Evolutionary conservation across 2,888 invertebrate genomes (phyloP).

Genomic region (Epirrhoe alternata): DNA sequence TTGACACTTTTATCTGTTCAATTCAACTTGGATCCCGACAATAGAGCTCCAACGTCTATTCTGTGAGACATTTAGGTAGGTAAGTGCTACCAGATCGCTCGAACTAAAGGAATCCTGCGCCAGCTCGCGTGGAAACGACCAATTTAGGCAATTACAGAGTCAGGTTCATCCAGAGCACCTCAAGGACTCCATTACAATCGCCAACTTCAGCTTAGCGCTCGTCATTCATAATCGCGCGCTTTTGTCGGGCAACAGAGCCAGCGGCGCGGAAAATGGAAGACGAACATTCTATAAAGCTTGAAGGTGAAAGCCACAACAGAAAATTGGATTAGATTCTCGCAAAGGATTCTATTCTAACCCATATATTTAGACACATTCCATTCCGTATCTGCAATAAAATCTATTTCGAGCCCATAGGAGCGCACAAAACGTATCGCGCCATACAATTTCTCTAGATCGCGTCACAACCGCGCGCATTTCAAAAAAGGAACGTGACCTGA

Average conservation of each 20-base stretch:
- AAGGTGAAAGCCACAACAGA: slow-evolving; percentile 40
- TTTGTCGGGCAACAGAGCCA: slow-evolving; percentile 50
- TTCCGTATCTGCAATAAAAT: slow-evolving; percentile 53
- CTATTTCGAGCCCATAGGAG: slow-evolving; percentile 53
- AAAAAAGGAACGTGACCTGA: slow-evolving; percentile 83
- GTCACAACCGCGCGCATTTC: slow-evolving; percentile 69
- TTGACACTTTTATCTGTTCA: slow-evolving; percentile 14
- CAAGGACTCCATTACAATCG: slow-evolving; percentile 49
- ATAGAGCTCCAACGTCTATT: slow-evolving; percentile 11
- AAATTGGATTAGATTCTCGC: slow-evolving; percentile 45
- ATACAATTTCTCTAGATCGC: slow-evolving; percentile 53
- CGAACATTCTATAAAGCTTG: slow-evolving; percentile 46
- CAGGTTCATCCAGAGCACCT: slow-evolving; percentile 42
- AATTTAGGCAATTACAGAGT: slow-evolving; percentile 53
- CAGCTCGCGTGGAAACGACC: slow-evolving; percentile 47
- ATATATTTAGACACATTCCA: slow-evolving; percentile 38
- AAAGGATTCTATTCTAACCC: slow-evolving; percentile 28
- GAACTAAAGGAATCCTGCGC: slow-evolving; percentile 13
- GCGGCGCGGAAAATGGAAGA: slow-evolving; percentile 59
- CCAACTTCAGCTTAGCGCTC: slow-evolving; percentile 43
- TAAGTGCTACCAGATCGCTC: slow-evolving; percentile 2
- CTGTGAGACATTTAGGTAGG: slow-evolving; percentile 15
- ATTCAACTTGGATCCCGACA: slow-evolving; percentile 16
- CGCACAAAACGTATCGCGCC: slow-evolving; percentile 47
- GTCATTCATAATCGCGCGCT: slow-evolving; percentile 58